Base-by-base conservation (phyloP, 2,888 invertebrate species). In the Chaetogeoica ovagalla region DNA sequence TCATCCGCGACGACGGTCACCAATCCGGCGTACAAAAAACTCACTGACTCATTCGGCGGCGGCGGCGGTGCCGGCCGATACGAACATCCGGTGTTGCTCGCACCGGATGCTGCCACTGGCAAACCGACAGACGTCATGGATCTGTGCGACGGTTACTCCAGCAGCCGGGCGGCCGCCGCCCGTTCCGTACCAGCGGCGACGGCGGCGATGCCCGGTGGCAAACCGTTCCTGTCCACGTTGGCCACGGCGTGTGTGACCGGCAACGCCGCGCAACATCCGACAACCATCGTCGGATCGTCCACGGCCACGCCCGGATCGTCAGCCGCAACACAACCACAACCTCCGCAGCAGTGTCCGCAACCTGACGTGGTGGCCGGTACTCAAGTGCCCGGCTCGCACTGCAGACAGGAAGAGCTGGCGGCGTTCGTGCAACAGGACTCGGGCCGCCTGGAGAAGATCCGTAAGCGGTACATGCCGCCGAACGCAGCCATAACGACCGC, bases 381-480 rank as follows among this genome's bases (percentile, higher is more conserved):
- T 0, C 92, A 92, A 17, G 83, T 83, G 13, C 83, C 84, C 48
- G 82, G 83, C 59, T 76, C 82, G 13, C 84, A 84, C 48, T 82
- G 66, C 43, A 81, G 74, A 13, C 83, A 84, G 19, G 94, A 95
- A 84, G 94, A 95, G 68, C 86, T 95, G 60, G 92, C 92, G 0
- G 92, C 93, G 71, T 95, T 96, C 85, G 95, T 94, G 0, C 92
- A 94, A 83, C 94, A 94, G 82, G 93, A 94, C 83, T 93, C 93
- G 0, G 91, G 92, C 5, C 89, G 95, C 62, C 94, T 93, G 7
- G 95, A 95, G 85, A 88, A 94, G 82, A 89, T 95, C 21, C 91
- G 93, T 84, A 92, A 94, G 85, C 91, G 94, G 79, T 89, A 89
- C 84, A 62, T 70, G 70, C 69, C 77, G 2, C 39, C 70, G 17